phyloP scores from a whole-genome alignment of 2,797 vertebrate genomes.

The Buphagus erythrorhynchus region DNA sequence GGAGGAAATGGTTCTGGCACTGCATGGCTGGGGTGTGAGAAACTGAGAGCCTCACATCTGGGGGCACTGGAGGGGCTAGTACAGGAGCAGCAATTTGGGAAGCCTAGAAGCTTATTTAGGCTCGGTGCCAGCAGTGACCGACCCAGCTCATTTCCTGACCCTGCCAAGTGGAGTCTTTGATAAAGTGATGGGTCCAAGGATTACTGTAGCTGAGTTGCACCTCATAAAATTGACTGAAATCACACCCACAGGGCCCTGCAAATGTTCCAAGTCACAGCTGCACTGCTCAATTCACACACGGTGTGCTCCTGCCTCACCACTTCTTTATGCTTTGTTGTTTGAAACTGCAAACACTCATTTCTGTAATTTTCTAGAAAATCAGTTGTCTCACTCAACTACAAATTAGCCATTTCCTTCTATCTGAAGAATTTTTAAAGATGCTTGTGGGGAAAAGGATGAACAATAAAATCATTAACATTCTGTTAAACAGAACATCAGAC shows the following conservation, averaged over 20 bases:
- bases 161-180: not conserved
- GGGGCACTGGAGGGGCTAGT: not conserved
- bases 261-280: not conserved
- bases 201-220: not conserved
- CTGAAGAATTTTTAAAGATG: not conserved
- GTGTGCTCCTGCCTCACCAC: not conserved
- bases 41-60: not conserved
- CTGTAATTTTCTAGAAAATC: not conserved
- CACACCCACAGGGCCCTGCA: not conserved
- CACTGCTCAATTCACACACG: fast-evolving
- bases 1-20: not conserved
- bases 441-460: not conserved
- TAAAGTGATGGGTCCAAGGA: not conserved
- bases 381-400: not conserved
- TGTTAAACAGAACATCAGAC: not conserved
- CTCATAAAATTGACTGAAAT: not conserved
- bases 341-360: not conserved
- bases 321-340: fast-evolving
- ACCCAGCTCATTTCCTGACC: not conserved
- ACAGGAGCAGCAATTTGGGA: not conserved
- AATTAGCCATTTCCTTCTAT: not conserved
- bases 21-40: not conserved
- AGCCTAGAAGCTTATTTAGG: not conserved
- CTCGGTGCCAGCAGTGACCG: not conserved
- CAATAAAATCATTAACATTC: not conserved